Percentiles rank a stretch among this genome's conserved stretches.
These are phyloP conservation scores for Scaptomyza tumidula DNA, from an alignment of 2,888 invertebrate genomes.

Conservation along the genomic window DNA sequence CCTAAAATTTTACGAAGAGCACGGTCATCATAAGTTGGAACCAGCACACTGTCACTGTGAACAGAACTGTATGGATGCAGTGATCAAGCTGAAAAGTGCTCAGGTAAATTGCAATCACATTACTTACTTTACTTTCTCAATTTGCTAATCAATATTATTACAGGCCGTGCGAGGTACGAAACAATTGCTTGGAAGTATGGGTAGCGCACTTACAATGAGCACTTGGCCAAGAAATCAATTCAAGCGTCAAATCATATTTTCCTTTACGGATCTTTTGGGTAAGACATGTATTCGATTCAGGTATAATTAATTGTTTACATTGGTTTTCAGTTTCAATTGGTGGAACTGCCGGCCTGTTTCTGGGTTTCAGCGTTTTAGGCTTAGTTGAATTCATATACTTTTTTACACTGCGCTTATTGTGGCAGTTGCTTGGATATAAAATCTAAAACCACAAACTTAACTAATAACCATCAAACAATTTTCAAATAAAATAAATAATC, in stretches of 20 bases:
- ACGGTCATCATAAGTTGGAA: constrained; percentile 19
- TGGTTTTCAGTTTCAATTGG: constrained; percentile 88
- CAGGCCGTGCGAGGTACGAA: constrained; percentile 69
- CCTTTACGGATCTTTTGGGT: constrained; percentile 84
- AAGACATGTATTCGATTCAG: background rate
- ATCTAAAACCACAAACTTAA: constrained; percentile 35
- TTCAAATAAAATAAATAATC: too few species aligned
- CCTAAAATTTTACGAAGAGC: constrained; percentile 56
- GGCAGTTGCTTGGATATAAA: constrained; percentile 85
- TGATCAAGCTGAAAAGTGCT: constrained; percentile 60
- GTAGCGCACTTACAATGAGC: constrained; percentile 65
- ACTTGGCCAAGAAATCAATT: constrained; percentile 76
- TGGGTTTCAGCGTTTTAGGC: constrained; percentile 91
- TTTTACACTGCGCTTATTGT: constrained; percentile 87
- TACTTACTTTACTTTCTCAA: background rate
- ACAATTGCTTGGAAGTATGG: constrained; percentile 72
- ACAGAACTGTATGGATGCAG: constrained; percentile 81
- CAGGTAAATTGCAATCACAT: constrained; percentile 47
- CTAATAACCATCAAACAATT: too few species aligned
- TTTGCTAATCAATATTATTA: background rate
- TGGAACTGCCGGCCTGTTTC: constrained; percentile 91
- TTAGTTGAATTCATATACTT: constrained; percentile 91
- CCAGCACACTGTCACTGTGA: constrained; percentile 74
- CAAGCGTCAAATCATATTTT: constrained; percentile 82
- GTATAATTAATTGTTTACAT: background rate